Conservation (phyloP, 2,888 invertebrate genomes). For the Melinaea marsaeus region DNA sequence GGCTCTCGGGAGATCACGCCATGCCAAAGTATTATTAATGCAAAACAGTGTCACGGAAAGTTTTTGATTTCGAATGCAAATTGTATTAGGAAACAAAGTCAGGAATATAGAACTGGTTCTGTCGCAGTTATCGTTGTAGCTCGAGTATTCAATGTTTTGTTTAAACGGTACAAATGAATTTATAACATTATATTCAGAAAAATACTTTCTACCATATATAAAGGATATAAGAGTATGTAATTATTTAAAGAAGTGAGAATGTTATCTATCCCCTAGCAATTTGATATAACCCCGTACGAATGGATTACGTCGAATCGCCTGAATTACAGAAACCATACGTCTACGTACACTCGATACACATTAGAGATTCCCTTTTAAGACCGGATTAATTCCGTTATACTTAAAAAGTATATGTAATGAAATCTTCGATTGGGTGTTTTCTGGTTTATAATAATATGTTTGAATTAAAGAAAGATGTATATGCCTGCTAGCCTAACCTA, state of each 20-base stretch:
- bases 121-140: constrained; percentile 55
- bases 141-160: constrained; percentile 36
- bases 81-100: constrained; percentile 75
- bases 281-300: constrained; percentile 61
- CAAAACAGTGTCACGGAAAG: constrained; percentile 78
- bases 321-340: constrained; percentile 76
- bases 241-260: constrained; percentile 47
- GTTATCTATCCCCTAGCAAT: constrained; percentile 63
- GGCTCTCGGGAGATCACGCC: constrained; percentile 74
- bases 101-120: constrained; percentile 60
- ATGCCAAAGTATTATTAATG: constrained; percentile 76
- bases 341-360: constrained; percentile 62
- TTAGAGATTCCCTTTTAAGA: constrained; percentile 63
- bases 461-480: background rate
- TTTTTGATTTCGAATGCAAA: constrained; percentile 77
- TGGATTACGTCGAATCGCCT: constrained; percentile 69
- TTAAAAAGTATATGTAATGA: constrained; percentile 57
- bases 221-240: background rate
- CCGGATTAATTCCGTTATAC: constrained; percentile 66
- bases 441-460: constrained; percentile 4
- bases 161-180: background rate
- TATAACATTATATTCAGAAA: background rate
- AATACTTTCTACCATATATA: background rate
- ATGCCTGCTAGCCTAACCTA: background rate
- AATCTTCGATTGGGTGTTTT: constrained; percentile 35